Evolutionary conservation across 2,113 vertebrate genomes (phyloP).

Genomic region (Tretioscincus oriximinensis): DNA sequence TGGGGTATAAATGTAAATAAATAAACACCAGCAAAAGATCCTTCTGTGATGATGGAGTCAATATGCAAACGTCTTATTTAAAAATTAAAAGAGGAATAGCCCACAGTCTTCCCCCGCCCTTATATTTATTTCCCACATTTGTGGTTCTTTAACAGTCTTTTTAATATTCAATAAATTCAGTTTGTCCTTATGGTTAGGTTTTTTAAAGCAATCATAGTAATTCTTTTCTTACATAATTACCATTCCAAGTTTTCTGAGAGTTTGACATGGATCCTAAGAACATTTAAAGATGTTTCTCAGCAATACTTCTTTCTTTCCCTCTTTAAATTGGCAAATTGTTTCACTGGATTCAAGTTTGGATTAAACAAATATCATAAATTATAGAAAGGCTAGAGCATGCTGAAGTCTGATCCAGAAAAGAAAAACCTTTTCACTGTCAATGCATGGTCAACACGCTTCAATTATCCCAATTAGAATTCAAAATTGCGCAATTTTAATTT

Average conservation of each 20-base stretch:
- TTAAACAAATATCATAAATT: slow-evolving; percentile 11
- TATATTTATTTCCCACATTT: background rate
- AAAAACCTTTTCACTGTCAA: slow-evolving; percentile 13
- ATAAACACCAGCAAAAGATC: no score
- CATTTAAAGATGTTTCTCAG: slow-evolving; percentile 41
- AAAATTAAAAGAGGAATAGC: background rate
- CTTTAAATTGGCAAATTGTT: slow-evolving; percentile 27
- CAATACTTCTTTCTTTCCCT: background rate
- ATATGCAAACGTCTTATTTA: background rate
- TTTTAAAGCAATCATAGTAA: slow-evolving; percentile 32
- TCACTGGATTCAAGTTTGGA: background rate
- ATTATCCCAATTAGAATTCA: background rate
- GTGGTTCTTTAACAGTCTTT: slow-evolving; percentile 35
- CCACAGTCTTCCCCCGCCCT: background rate
- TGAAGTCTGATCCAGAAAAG: slow-evolving; percentile 18
- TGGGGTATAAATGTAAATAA: no score
- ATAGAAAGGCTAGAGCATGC: background rate
- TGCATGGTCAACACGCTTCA: slow-evolving; percentile 3
- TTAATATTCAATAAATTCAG: slow-evolving; percentile 25
- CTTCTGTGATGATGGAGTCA: background rate
- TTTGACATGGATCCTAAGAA: slow-evolving; percentile 22
- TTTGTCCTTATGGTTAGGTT: slow-evolving; percentile 33
- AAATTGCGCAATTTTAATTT: slow-evolving; percentile 35
- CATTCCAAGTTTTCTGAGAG: slow-evolving; percentile 26
- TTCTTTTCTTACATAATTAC: slow-evolving; percentile 31